Percentiles rank a stretch among this genome's conserved stretches.
Conservation (phyloP, 2,113 vertebrate genomes). For the Manacus vitellinus region DNA sequence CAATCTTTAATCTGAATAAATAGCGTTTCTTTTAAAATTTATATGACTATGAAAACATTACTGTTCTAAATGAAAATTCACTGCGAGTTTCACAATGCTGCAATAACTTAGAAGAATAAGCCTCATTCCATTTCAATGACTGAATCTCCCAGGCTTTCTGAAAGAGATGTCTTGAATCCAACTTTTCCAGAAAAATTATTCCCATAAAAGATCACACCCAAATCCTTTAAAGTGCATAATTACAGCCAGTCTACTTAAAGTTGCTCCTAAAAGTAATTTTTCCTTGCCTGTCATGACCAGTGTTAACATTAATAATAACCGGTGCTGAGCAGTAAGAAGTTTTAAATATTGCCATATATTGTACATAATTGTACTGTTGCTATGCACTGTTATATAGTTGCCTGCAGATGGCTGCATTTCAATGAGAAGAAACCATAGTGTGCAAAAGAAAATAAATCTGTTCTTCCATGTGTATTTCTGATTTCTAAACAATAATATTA, state of each 20-base stretch:
- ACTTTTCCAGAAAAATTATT: not conserved
- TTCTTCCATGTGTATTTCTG: not conserved
- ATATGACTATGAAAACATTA: not conserved
- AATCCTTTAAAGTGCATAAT: not conserved
- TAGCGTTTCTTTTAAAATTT: fast-evolving
- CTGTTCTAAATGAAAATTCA: not conserved
- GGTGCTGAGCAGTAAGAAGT: not conserved
- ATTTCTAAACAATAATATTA: not conserved
- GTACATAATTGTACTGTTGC: not conserved
- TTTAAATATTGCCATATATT: not conserved
- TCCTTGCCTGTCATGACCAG: not conserved
- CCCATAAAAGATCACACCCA: not conserved
- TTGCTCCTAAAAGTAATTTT: not conserved
- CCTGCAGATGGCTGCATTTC: conserved; percentile 63
- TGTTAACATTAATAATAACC: not conserved
- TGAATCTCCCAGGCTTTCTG: not conserved
- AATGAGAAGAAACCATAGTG: not conserved
- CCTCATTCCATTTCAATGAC: not conserved
- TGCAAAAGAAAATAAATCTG: not conserved
- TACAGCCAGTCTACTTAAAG: not conserved
- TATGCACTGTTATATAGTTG: not conserved
- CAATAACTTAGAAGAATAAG: not conserved
- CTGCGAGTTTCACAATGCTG: not conserved
- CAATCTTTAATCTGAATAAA: not conserved
- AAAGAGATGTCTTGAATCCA: not conserved